Evolutionary conservation across 2,888 invertebrate genomes (phyloP).

Genomic region (Noctua pronuba): DNA sequence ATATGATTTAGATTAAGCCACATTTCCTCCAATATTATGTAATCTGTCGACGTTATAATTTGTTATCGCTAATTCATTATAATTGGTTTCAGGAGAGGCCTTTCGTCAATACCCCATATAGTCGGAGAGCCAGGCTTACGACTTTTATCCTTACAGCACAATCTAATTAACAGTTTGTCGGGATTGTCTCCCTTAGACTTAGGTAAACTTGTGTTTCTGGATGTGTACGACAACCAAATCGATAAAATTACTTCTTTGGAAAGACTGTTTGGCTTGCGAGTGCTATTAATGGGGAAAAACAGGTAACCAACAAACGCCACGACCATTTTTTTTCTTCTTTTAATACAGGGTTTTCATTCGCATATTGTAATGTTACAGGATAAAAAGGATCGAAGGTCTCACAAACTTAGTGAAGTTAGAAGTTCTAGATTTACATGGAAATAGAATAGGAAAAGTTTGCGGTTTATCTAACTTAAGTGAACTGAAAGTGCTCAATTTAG

Average conservation of each 20-base stretch:
- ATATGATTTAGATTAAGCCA: neutral
- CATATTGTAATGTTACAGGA: conserved; percentile 87
- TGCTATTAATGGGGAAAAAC: conserved; percentile 97
- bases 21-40: neutral
- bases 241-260: conserved; percentile 95
- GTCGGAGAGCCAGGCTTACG: conserved; percentile 95
- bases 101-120: conserved; percentile 95
- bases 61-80: neutral
- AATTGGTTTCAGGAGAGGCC: conserved; percentile 91
- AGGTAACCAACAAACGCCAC: conserved; percentile 88
- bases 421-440: conserved; percentile 98
- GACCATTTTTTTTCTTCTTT: neutral
- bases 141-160: conserved; percentile 97
- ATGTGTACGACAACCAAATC: conserved; percentile 98
- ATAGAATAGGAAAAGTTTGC: conserved; percentile 94
- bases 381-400: conserved; percentile 94
- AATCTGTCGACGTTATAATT: neutral
- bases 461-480: conserved; percentile 93
- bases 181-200: conserved; percentile 90
- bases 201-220: conserved; percentile 96
- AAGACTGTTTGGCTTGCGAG: conserved; percentile 94
- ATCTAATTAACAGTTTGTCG: conserved; percentile 94
- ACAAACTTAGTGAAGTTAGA: conserved; percentile 94
- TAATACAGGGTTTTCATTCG: no score
- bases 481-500: conserved; percentile 97